Percentiles rank a stretch among this genome's conserved stretches.
These are phyloP conservation scores for Petromus typicus DNA, from an alignment of 2,113 vertebrate genomes.

Conservation along the genomic window DNA sequence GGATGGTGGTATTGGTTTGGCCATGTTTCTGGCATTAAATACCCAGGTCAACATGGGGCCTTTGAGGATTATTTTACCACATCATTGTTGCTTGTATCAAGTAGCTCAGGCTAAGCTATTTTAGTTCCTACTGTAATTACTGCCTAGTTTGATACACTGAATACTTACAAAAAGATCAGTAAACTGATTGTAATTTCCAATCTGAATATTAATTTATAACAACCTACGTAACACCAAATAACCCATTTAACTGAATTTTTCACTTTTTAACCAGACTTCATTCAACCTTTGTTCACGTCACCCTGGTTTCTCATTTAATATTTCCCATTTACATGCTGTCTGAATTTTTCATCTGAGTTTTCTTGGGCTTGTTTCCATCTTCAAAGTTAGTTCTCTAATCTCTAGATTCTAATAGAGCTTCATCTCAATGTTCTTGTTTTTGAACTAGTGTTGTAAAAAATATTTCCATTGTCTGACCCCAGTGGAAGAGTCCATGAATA, in stretches of 20 bases:
- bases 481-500: neutral
- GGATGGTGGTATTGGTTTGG: neutral
- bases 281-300: neutral
- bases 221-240: constrained; percentile 29
- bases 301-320: constrained; percentile 33
- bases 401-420: neutral
- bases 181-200: constrained; percentile 24
- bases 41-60: neutral
- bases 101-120: neutral
- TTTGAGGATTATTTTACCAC: neutral
- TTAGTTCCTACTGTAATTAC: neutral
- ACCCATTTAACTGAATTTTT: constrained; percentile 68
- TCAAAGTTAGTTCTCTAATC: neutral
- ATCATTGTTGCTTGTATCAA: neutral
- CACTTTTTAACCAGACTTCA: constrained; percentile 38
- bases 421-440: neutral
- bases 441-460: neutral
- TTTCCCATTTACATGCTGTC: neutral
- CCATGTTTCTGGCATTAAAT: neutral
- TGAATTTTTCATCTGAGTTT: constrained; percentile 7
- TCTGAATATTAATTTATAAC: constrained; percentile 38
- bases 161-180: neutral
- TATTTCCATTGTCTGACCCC: neutral
- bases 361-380: neutral
- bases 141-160: neutral